Conservation (phyloP, 2,888 invertebrate genomes). For the Girardia tigrina region DNA sequence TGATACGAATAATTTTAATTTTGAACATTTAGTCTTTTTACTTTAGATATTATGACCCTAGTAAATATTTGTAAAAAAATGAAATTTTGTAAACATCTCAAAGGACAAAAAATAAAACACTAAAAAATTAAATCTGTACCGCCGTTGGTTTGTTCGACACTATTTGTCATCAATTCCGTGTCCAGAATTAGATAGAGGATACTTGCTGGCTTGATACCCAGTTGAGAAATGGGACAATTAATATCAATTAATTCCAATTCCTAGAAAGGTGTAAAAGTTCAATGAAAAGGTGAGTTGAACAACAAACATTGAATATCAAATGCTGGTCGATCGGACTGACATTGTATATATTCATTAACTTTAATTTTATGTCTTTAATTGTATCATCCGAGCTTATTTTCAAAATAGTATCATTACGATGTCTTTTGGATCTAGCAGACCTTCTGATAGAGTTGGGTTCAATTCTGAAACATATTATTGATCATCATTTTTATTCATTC, state of each 20-base stretch:
- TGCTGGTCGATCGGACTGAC: slow-evolving; percentile 36
- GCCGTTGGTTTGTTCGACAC: background rate
- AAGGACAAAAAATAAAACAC: too few species aligned
- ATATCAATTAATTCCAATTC: background rate
- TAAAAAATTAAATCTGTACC: too few species aligned
- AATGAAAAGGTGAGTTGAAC: too few species aligned
- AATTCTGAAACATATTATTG: background rate
- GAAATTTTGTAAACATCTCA: too few species aligned
- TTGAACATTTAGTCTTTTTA: too few species aligned
- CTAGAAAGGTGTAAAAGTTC: background rate
- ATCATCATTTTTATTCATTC: too few species aligned
- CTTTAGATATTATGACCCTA: too few species aligned
- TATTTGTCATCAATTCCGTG: background rate
- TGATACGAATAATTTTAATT: too few species aligned
- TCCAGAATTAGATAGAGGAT: background rate
- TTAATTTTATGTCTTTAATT: slow-evolving; percentile 31
- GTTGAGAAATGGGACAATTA: background rate
- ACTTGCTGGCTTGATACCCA: background rate
- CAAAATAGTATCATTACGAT: slow-evolving; percentile 33
- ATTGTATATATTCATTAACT: slow-evolving; percentile 33
- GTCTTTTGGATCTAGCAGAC: slow-evolving; percentile 17
- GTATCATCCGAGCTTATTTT: slow-evolving; percentile 31
- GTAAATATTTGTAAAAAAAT: too few species aligned
- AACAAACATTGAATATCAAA: slow-evolving; percentile 17
- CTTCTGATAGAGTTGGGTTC: slow-evolving; percentile 21